Percentiles rank a stretch among this genome's conserved stretches.
phyloP scores from a whole-genome alignment of 1,140 invertebrate genomes.

The Agraylea sexmaculata region DNA sequence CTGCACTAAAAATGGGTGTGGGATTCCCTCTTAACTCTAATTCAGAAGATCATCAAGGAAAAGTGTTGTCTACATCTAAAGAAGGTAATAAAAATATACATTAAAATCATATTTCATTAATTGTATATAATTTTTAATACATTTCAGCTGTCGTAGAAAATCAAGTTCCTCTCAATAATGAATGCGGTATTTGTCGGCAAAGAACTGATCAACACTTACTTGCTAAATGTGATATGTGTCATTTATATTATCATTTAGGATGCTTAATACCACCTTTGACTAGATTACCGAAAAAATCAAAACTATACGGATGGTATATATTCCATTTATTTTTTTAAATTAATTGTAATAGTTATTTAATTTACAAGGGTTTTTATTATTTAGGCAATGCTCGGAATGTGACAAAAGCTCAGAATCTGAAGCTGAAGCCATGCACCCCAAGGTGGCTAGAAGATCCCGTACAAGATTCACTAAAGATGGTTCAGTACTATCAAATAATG shows the following conservation, averaged over 20 bases:
- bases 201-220: conserved; percentile 77
- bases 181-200: conserved; percentile 76
- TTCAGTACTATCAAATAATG: conserved; percentile 28
- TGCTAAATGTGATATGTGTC: conserved; percentile 90
- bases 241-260: conserved; percentile 82
- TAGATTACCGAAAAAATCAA: conserved; percentile 89
- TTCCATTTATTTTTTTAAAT: conserved; percentile 8
- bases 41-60: conserved; percentile 47
- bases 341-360: conserved; percentile 7
- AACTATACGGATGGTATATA: conserved; percentile 77
- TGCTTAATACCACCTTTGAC: conserved; percentile 87
- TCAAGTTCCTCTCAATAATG: conserved; percentile 27
- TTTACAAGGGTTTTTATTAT: conserved; percentile 12
- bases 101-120: neutral
- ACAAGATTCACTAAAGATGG: conserved; percentile 62
- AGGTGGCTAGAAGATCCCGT: conserved; percentile 62
- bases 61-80: conserved; percentile 43
- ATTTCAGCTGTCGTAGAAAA: conserved; percentile 14
- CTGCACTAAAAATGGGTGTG: conserved; percentile 69
- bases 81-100: conserved; percentile 27
- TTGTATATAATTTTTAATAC: conserved; percentile 7
- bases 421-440: conserved; percentile 58
- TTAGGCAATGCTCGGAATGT: conserved; percentile 78
- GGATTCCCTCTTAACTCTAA: conserved; percentile 61
- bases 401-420: conserved; percentile 74